Evolutionary conservation across 2,113 vertebrate genomes (phyloP).

Genomic region (Hyperopisus bebe): DNA sequence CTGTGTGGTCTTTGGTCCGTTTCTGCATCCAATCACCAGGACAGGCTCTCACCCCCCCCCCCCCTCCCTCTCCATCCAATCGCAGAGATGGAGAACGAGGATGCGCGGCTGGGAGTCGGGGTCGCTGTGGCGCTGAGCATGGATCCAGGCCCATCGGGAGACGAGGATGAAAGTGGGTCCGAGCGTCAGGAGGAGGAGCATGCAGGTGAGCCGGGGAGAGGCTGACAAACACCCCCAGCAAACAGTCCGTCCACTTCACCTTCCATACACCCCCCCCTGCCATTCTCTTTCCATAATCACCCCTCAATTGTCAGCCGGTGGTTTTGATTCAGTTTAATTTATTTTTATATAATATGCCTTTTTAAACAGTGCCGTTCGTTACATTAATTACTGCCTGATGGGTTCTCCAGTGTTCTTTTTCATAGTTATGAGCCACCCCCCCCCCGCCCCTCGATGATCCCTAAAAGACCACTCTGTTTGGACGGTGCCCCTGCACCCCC

Average conservation of each 20-base stretch:
- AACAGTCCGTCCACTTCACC: background rate
- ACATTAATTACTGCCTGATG: background rate
- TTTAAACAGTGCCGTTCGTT: background rate
- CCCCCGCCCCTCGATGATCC: background rate
- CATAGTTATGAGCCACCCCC: background rate
- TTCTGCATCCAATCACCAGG: background rate
- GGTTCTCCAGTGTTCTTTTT: background rate
- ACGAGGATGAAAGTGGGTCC: constrained; percentile 13
- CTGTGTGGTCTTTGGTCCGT: background rate
- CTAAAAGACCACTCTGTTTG: background rate
- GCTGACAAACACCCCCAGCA: background rate
- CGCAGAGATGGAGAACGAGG: constrained; percentile 43
- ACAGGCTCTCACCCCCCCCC: background rate
- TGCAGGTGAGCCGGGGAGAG: constrained; percentile 13
- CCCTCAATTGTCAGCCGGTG: background rate
- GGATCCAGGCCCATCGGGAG: constrained; percentile 19
- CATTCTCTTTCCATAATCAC: background rate
- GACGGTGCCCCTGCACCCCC: background rate
- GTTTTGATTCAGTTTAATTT: background rate
- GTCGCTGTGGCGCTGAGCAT: background rate
- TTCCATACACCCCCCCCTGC: background rate
- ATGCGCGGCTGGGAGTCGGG: constrained; percentile 15
- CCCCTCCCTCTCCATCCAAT: background rate
- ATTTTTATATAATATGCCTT: background rate
- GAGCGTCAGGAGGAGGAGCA: constrained; percentile 12